Percentiles rank a stretch among this genome's conserved stretches.
These are phyloP conservation scores for Cyphomyrus discorhynchus DNA, from an alignment of 2,113 vertebrate species.

Conservation along the genomic window DNA sequence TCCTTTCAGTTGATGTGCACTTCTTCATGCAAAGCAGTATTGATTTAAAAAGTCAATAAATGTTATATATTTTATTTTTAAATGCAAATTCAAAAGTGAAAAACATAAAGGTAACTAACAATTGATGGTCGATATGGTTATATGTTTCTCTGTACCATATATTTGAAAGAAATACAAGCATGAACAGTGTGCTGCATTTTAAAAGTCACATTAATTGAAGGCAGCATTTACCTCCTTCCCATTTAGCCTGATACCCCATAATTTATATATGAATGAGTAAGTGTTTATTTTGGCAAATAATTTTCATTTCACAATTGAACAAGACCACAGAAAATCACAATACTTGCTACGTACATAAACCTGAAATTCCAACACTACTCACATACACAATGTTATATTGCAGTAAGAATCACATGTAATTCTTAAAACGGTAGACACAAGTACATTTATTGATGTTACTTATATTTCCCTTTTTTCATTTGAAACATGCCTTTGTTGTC, in stretches of 20 bases:
- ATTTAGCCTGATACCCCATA: conserved; percentile 7
- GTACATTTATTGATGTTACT: background rate
- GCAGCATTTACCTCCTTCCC: conserved; percentile 29
- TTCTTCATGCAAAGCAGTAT: background rate
- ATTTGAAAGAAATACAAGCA: background rate
- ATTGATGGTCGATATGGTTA: background rate
- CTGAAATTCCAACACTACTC: background rate
- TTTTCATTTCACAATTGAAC: background rate
- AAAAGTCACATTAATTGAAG: conserved; percentile 32
- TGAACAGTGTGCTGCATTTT: background rate
- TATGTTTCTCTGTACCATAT: background rate
- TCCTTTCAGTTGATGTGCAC: background rate
- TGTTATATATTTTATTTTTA: background rate
- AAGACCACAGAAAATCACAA: background rate
- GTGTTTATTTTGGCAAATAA: conserved; percentile 4
- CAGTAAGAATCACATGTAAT: background rate
- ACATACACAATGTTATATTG: background rate
- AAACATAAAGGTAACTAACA: background rate
- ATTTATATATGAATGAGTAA: background rate
- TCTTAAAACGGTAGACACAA: background rate
- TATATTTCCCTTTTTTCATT: background rate
- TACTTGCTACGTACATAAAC: background rate
- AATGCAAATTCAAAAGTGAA: background rate
- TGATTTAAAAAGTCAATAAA: conserved; percentile 1
- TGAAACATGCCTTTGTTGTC: background rate